Conservation (phyloP, 2,797 vertebrate genomes). For the Lemur catta region DNA sequence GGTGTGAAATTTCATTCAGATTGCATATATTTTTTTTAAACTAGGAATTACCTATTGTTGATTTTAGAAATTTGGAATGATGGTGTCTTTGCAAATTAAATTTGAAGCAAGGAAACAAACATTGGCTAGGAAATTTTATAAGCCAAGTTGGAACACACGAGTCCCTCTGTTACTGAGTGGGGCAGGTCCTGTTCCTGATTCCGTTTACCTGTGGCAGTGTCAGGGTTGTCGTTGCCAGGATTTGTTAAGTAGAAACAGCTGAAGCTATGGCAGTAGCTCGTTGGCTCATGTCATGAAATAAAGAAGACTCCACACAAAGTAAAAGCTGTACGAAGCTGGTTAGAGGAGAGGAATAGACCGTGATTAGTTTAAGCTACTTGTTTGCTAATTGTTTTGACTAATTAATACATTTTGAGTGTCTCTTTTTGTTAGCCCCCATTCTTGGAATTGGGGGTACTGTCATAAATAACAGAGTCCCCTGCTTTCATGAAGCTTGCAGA, state of each 20-base stretch:
- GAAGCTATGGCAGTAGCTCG: not conserved
- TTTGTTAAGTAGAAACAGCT: not conserved
- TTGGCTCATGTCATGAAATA: not conserved
- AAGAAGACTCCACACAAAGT: not conserved
- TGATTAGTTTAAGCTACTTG: not conserved
- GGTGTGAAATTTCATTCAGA: conserved; percentile 14
- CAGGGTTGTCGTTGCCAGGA: not conserved
- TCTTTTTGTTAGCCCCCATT: not conserved
- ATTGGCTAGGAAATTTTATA: not conserved
- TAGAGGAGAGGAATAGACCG: not conserved
- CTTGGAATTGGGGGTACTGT: not conserved
- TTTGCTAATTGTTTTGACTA: not conserved
- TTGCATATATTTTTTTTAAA: not conserved
- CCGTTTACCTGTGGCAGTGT: not conserved
- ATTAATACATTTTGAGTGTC: not conserved
- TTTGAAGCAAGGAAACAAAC: not conserved
- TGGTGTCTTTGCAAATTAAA: not conserved
- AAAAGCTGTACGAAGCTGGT: not conserved
- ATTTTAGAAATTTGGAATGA: not conserved
- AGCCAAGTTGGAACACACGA: not conserved
- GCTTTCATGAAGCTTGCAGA: not conserved
- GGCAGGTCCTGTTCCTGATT: not conserved
- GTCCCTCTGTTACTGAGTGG: not conserved
- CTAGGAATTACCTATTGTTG: not conserved
- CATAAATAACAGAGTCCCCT: not conserved